These are phyloP conservation scores for Tinea semifulvella DNA, from an alignment of 2,888 invertebrate species.

Conservation along the genomic window DNA sequence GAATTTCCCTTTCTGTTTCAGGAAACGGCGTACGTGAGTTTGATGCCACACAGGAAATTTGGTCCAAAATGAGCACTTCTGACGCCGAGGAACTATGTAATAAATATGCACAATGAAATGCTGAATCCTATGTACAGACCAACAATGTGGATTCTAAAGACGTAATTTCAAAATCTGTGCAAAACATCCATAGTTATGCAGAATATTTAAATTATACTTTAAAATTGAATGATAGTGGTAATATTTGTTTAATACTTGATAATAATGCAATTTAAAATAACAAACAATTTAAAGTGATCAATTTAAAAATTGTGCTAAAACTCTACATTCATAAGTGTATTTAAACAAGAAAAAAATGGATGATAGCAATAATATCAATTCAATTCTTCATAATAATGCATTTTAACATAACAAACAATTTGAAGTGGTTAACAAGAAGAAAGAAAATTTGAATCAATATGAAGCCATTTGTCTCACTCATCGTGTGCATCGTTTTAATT, in stretches of 20 bases:
- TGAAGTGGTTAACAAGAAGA: conserved; percentile 24
- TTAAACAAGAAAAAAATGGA: background rate
- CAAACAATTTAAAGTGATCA: conserved; percentile 12
- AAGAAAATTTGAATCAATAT: conserved; percentile 36
- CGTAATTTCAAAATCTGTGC: conserved; percentile 1
- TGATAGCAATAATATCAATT: background rate
- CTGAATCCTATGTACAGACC: background rate
- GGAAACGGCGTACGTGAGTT: conserved; percentile 7
- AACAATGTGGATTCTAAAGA: too few relatives aligned
- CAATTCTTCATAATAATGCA: background rate
- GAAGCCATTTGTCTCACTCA: conserved; percentile 32
- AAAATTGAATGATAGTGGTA: too few relatives aligned
- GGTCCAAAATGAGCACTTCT: conserved; percentile 3
- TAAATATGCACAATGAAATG: background rate
- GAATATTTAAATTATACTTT: too few relatives aligned
- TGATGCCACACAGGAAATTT: background rate
- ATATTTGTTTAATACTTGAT: conserved; percentile 15
- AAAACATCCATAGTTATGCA: conserved; percentile 17
- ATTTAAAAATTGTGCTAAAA: background rate
- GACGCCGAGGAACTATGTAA: background rate
- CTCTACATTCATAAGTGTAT: background rate
- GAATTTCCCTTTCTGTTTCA: conserved; percentile 7
- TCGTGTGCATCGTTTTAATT: conserved; percentile 38
- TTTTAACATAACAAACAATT: background rate
- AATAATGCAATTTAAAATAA: conserved; percentile 2